These are phyloP conservation scores for Clarias magur DNA, from an alignment of 2,113 vertebrate species.

Conservation along the genomic window DNA sequence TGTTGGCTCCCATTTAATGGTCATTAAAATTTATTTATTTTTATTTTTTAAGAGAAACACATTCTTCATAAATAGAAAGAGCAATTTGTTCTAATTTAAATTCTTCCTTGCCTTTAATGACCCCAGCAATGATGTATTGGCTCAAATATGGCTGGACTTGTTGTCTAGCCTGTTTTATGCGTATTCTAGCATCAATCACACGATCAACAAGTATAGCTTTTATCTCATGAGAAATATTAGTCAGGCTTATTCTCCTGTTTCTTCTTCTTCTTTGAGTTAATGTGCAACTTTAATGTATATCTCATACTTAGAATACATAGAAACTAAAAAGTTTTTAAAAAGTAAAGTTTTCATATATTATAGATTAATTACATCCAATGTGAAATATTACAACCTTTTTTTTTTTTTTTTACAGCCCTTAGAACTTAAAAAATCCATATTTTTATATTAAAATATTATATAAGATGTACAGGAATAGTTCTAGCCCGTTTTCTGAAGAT, in stretches of 20 bases:
- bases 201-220: not conserved
- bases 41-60: not conserved
- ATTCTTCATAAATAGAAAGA: not conserved
- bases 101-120: not conserved
- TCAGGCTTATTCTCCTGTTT: not conserved
- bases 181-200: not conserved
- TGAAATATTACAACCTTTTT: no score
- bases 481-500: no score
- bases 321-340: no score
- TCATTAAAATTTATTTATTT: not conserved
- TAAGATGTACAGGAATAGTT: no score
- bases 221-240: not conserved
- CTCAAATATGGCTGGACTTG: not conserved
- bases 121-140: not conserved
- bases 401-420: no score
- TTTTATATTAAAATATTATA: no score
- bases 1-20: not conserved
- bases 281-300: not conserved
- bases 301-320: no score
- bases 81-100: not conserved
- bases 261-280: no score
- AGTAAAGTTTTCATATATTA: no score
- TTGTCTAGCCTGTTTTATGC: not conserved
- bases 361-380: no score
- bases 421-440: no score